Percentiles rank a stretch among this genome's conserved stretches.
Evolutionary conservation across 2,113 vertebrate species (phyloP).

Genomic region (Tapirus terrestris): DNA sequence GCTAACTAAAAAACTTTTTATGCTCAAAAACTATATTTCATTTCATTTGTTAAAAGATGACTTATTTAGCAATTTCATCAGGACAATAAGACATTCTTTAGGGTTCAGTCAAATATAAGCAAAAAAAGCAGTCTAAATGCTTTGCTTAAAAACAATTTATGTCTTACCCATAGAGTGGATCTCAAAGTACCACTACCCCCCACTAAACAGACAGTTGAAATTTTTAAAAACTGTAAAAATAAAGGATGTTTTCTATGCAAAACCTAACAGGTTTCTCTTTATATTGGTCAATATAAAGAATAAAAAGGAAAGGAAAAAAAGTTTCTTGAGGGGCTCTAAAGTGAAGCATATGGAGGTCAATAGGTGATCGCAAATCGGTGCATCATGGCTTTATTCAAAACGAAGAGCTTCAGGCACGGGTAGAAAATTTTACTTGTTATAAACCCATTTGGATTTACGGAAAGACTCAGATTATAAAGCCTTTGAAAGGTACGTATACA

Average conservation of each 20-base stretch:
- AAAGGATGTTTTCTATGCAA: constrained; percentile 49
- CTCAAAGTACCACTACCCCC: not conserved
- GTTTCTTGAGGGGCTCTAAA: constrained; percentile 54
- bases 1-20: constrained; percentile 39
- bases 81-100: not conserved
- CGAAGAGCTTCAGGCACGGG: constrained; percentile 54
- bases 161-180: not conserved
- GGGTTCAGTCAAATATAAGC: not conserved
- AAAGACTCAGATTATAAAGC: constrained; percentile 34
- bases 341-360: constrained; percentile 77
- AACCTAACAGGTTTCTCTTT: constrained; percentile 60
- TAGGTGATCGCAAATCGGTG: constrained; percentile 68
- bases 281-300: constrained; percentile 47
- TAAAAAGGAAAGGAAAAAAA: constrained; percentile 49
- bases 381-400: constrained; percentile 62
- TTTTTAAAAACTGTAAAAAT: constrained; percentile 35
- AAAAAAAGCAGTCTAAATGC: not conserved
- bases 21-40: not conserved
- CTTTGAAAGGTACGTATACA: constrained; percentile 17
- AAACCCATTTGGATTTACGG: constrained; percentile 54
- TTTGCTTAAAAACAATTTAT: not conserved
- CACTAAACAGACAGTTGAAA: not conserved
- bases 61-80: not conserved
- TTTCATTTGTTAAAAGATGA: not conserved
- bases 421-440: constrained; percentile 58